These are phyloP conservation scores for Belgica antarctica DNA, from an alignment of 2,888 invertebrate genomes.

Conservation along the genomic window DNA sequence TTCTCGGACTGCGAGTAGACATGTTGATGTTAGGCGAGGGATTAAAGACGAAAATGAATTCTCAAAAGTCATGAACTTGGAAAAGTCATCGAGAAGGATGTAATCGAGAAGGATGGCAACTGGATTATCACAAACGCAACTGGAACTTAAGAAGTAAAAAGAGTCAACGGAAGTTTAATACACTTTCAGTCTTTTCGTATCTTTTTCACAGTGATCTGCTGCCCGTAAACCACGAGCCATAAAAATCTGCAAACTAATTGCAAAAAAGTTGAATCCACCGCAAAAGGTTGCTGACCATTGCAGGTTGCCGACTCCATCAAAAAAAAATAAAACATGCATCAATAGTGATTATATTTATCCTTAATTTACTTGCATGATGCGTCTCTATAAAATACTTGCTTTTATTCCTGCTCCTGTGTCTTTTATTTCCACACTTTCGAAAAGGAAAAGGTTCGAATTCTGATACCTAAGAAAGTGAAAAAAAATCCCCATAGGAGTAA, in stretches of 20 bases:
- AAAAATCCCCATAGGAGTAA: constrained; percentile 33
- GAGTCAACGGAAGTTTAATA: too few relatives aligned
- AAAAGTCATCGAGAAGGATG: not conserved
- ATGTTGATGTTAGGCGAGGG: not conserved
- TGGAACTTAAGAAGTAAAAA: too few relatives aligned
- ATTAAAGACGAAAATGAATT: constrained; percentile 20
- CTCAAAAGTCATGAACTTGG: constrained; percentile 39
- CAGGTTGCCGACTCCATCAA: too few relatives aligned
- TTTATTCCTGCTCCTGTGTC: constrained; percentile 33
- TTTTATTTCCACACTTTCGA: not conserved
- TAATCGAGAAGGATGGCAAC: too few relatives aligned
- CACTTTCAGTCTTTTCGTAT: too few relatives aligned
- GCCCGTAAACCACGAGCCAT: too few relatives aligned
- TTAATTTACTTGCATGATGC: constrained; percentile 41
- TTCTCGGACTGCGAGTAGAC: constrained; percentile 1
- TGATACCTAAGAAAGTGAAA: not conserved
- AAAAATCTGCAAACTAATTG: too few relatives aligned
- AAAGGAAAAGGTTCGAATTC: constrained; percentile 39
- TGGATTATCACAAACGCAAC: not conserved
- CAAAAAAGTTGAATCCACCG: too few relatives aligned
- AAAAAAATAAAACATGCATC: constrained; percentile 26
- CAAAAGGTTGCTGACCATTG: too few relatives aligned
- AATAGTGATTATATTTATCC: constrained; percentile 42
- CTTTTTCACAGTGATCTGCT: too few relatives aligned
- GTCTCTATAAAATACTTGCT: constrained; percentile 40